phyloP scores from a whole-genome alignment of 2,113 vertebrate species.

The Notothenia coriiceps region DNA sequence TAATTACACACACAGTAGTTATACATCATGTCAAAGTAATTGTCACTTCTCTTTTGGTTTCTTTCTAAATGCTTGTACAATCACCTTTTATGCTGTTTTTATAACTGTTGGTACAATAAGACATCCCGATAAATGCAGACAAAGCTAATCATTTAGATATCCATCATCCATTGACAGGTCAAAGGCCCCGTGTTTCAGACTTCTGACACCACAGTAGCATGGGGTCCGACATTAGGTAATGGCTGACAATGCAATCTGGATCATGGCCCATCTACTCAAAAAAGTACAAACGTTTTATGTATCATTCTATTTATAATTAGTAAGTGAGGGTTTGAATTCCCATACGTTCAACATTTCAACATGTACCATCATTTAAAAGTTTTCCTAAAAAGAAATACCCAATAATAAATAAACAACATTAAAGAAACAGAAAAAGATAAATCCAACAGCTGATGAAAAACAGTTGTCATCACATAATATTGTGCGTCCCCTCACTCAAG shows the following conservation, averaged over 20 bases:
- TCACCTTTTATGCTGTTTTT: not conserved
- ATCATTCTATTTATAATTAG: too few species aligned
- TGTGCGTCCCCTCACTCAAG: too few species aligned
- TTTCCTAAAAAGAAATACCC: too few species aligned
- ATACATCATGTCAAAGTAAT: not conserved
- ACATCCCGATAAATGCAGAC: not conserved
- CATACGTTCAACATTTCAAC: too few species aligned
- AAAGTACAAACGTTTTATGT: not conserved
- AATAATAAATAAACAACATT: too few species aligned
- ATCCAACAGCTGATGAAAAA: too few species aligned
- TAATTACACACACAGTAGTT: not conserved
- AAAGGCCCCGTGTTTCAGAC: slow-evolving; percentile 12
- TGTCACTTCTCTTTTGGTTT: not conserved
- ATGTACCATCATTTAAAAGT: too few species aligned
- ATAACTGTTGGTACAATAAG: not conserved
- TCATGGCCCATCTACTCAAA: not conserved
- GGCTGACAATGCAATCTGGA: not conserved
- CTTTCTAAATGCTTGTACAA: not conserved
- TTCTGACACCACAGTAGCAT: not conserved
- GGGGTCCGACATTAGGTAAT: not conserved
- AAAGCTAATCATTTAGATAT: slow-evolving; percentile 9
- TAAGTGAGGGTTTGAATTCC: too few species aligned
- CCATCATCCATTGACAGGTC: slow-evolving; percentile 7
- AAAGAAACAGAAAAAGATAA: too few species aligned
- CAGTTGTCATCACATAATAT: too few species aligned